Base-by-base conservation (phyloP, 2,888 invertebrate species). In the Hirtodrosophila histrioides region DNA sequence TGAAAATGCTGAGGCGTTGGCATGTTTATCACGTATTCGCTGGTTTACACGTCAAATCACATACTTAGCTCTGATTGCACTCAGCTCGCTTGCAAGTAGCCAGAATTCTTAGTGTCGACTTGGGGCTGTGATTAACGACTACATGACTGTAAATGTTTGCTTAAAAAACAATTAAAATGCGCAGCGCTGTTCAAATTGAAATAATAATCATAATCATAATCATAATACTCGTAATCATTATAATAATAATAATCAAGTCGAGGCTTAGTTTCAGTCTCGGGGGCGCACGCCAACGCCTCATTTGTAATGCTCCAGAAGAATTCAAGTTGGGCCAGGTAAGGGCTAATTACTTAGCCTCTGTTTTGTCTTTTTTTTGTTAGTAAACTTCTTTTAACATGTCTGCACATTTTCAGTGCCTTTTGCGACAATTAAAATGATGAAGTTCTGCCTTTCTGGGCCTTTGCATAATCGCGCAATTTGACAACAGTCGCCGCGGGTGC, bases 271-370 rank as follows among this genome's bases (percentile, higher is more conserved):
- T 31, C 31, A 8, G 8, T 31, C 31, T 31, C 31, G 46, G 10
- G 41, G 63, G 44, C 56, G 78, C 88, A 88, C 88, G 89, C 89
- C 82, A 88, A 88, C 76, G 74, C 66, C 86, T 76, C 88, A 88
- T 88, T 88, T 89, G 89, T 89, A 89, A 89, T 80, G 78, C 69
- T 73, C 66, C 63, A 61, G 39, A 53, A 40, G 39, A 46, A 54
- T 17, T 43, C 11, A 23, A 29, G 12, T 37, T 4, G 24, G 37
- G 23, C 7, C 33, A 45, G 23, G 49, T 33, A 64, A 53, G 36
- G 75, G 64, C 73, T 75, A 75, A 75, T 75, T 75, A 61, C 60
- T 56, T 43, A 23, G 17, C 45, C 39, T 50, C 49, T 36, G 33
- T 53, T 60, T 43, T 66, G 48, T 65, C 44, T 35, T 39, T 33